Evolutionary conservation across 2,888 invertebrate genomes (phyloP).

Genomic region (Carpatolechia fugitivella): DNA sequence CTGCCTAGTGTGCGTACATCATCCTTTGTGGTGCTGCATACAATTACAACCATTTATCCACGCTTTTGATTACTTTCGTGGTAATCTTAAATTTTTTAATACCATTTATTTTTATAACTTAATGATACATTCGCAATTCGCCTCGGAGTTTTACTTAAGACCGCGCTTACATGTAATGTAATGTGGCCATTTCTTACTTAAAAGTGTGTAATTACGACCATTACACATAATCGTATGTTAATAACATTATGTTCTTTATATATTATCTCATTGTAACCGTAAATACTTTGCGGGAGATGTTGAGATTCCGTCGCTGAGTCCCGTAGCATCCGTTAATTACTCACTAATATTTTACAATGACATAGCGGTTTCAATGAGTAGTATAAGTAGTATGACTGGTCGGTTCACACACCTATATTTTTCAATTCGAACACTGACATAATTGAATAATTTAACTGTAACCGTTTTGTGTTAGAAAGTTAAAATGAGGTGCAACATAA

Average conservation of each 20-base stretch:
- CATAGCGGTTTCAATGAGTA: conserved; percentile 29
- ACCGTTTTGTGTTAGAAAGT: conserved; percentile 3
- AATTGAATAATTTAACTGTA: conserved; percentile 14
- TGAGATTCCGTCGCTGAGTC: conserved; percentile 19
- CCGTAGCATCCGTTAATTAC: conserved; percentile 29
- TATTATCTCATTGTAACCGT: conserved; percentile 21
- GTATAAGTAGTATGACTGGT: conserved; percentile 25
- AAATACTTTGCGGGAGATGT: neutral
- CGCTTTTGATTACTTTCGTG: conserved; percentile 49
- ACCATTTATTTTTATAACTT: conserved; percentile 49
- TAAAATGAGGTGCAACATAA: neutral
- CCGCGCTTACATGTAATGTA: conserved; percentile 18
- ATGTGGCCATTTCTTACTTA: conserved; percentile 18
- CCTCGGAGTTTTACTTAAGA: conserved; percentile 27
- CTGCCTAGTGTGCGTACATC: conserved; percentile 37
- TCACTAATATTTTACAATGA: conserved; percentile 38
- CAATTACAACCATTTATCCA: conserved; percentile 54
- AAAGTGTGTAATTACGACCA: conserved; percentile 19
- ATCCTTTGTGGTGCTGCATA: conserved; percentile 52
- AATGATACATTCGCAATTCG: conserved; percentile 39
- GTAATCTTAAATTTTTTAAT: conserved; percentile 36
- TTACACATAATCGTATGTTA: conserved; percentile 22
- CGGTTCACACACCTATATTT: conserved; percentile 12
- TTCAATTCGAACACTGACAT: conserved; percentile 12
- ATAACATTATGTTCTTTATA: conserved; percentile 20